Base-by-base conservation (phyloP, 1,140 invertebrate genomes). In the Calephelis nemesis region DNA sequence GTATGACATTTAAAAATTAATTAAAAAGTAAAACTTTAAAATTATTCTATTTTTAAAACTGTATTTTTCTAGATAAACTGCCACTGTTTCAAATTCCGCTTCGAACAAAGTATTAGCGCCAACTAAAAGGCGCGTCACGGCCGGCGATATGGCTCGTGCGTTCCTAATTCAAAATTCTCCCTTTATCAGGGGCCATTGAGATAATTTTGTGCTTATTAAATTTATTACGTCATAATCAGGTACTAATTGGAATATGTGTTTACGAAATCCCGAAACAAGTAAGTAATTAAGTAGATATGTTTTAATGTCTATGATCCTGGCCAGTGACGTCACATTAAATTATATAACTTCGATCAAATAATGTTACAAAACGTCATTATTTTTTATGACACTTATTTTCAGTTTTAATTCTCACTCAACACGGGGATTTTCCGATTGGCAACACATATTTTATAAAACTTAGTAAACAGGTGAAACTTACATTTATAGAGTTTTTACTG, bases 91-190 rank as follows among this genome's bases (percentile, higher is more conserved):
- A 71, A 74, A 65, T 71, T 66, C 47, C 66, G 68, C 49, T 39
- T 65, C 13, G 48, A 40, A 40, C 48, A 42, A 47, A 68, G 64
- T 67, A 73, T 78, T 74, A 73, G 68, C 73, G 69, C 69, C 72
- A 74, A 69, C 69, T 71, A 67, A 72, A 72, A 73, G 67, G 70
- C 70, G 68, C 63, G 63, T 71, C 72, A 62, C 63, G 19, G 60
- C 70, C 68, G 74, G 74, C 73, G 74, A 75, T 77, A 79, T 79
- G 75, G 70, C 72, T 77, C 69, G 63, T 77, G 78, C 78, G 74
- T 79, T 73, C 70, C 70, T 76, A 76, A 75, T 77, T 73, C 65
- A 52, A 73, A 75, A 73, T 69, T 73, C 70, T 73, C 73, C 73
- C 73, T 68, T 71, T 73, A 70, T 73, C 71, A 64, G 73, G 67